phyloP scores from a whole-genome alignment of 2,797 vertebrate species.

The Simalia tracyae region DNA sequence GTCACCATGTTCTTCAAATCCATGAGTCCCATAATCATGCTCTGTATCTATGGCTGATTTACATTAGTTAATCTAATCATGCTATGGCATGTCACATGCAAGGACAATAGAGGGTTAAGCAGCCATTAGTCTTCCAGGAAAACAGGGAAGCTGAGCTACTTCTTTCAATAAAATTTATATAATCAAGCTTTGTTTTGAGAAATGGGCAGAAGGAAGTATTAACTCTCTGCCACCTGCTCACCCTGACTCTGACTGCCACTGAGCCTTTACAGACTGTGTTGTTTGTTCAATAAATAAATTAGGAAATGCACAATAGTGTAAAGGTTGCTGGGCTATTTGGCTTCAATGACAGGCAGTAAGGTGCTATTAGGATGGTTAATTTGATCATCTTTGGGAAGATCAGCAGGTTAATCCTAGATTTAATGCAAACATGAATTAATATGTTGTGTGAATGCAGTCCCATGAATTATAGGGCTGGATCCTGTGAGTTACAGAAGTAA shows the following conservation, averaged over 20 bases:
- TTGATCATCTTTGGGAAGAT: not conserved
- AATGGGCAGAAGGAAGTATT: not conserved
- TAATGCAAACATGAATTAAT: not conserved
- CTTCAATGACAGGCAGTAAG: not conserved
- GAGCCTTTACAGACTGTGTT: not conserved
- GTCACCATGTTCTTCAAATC: not conserved
- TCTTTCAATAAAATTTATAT: not conserved
- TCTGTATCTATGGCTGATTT: not conserved
- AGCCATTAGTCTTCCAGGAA: not conserved
- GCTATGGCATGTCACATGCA: not conserved
- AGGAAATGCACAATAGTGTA: not conserved
- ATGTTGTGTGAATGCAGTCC: too few species aligned
- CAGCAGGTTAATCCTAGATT: not conserved
- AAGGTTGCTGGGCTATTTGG: too few species aligned
- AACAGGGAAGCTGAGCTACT: not conserved
- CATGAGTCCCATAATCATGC: not conserved
- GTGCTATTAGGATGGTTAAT: not conserved
- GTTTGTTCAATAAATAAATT: not conserved
- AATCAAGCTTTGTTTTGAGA: not conserved
- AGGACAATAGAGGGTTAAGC: not conserved
- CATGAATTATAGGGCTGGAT: too few species aligned
- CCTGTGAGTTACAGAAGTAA: too few species aligned
- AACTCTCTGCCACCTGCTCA: not conserved
- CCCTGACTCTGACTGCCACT: not conserved
- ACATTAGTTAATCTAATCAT: not conserved